Evolutionary conservation across 1,140 invertebrate genomes (phyloP).

Genomic region (Caenorhabditis latens): DNA sequence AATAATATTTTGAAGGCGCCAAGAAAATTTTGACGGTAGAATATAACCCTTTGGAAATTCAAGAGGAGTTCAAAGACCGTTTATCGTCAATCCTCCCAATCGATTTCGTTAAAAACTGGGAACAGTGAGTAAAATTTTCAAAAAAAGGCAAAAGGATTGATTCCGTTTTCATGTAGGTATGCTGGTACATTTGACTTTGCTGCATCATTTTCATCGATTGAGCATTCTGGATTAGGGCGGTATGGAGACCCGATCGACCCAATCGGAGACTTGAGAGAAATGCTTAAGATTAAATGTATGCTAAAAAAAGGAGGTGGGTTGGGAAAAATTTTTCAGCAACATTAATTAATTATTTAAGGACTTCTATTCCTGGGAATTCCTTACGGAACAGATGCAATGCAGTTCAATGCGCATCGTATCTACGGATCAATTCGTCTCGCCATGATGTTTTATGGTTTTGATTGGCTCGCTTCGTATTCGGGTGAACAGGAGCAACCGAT

Average conservation of each 20-base stretch:
- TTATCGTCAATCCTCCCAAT: neutral
- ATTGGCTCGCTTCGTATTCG: neutral
- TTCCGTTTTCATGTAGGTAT: neutral
- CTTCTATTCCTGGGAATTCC: slow-evolving; percentile 47
- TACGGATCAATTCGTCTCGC: slow-evolving; percentile 51
- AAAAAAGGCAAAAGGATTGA: neutral
- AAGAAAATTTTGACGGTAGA: neutral
- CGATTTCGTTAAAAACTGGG: neutral
- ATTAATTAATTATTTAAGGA: neutral
- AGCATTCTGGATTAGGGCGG: slow-evolving; percentile 54
- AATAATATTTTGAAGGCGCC: neutral
- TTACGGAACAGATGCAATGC: slow-evolving; percentile 24
- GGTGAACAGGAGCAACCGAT: neutral
- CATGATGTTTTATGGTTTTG: slow-evolving; percentile 21
- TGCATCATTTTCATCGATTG: slow-evolving; percentile 43
- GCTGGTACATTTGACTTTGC: slow-evolving; percentile 47
- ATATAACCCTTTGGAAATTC: neutral
- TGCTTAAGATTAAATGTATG: slow-evolving; percentile 46
- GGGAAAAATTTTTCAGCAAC: neutral
- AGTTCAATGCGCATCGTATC: slow-evolving; percentile 50
- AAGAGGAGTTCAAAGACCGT: neutral
- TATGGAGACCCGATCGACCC: slow-evolving; percentile 58
- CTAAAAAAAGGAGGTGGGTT: slow-evolving; percentile 44
- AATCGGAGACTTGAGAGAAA: slow-evolving; percentile 52
- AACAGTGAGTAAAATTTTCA: neutral